Evolutionary conservation across 2,113 vertebrate species (phyloP).

Genomic region (Bubo blakistoni): DNA sequence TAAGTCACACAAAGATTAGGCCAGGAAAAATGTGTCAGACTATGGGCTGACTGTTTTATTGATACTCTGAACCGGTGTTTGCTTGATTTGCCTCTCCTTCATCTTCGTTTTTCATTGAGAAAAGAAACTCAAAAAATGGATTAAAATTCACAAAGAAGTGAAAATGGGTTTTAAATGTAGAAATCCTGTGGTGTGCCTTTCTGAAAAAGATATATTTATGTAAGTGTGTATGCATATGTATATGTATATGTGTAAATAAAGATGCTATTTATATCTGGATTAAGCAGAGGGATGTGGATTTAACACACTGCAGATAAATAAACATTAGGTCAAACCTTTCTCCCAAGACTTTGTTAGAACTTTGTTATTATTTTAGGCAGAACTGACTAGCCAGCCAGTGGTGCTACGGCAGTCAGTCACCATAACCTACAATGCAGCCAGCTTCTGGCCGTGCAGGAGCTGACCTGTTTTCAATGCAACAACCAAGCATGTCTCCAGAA

Average conservation of each 20-base stretch:
- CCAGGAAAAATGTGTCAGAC: not conserved
- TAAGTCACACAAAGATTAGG: not conserved
- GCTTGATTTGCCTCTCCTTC: not conserved
- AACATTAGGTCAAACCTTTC: not conserved
- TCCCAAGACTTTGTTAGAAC: not conserved
- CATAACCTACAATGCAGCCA: not conserved
- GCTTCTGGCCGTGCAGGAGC: not conserved
- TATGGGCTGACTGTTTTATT: not conserved
- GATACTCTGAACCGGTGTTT: not conserved
- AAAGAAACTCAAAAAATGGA: not conserved
- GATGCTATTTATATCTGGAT: not conserved
- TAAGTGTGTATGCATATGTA: accelerated
- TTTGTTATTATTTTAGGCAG: not conserved
- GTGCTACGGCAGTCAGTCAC: not conserved
- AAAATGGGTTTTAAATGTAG: not conserved
- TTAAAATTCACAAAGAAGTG: not conserved
- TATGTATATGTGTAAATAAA: not conserved
- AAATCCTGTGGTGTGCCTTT: not conserved
- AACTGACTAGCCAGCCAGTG: not conserved
- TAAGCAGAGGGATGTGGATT: not conserved
- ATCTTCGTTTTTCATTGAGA: not conserved
- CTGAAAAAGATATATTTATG: not conserved
- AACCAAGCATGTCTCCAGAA: not conserved
- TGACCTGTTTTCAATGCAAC: not conserved
- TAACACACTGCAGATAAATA: not conserved